Evolutionary conservation across 2,113 vertebrate genomes (phyloP), one percentile per base, ranked within the genome.

Genomic region (Ploceus nigricollis): DNA sequence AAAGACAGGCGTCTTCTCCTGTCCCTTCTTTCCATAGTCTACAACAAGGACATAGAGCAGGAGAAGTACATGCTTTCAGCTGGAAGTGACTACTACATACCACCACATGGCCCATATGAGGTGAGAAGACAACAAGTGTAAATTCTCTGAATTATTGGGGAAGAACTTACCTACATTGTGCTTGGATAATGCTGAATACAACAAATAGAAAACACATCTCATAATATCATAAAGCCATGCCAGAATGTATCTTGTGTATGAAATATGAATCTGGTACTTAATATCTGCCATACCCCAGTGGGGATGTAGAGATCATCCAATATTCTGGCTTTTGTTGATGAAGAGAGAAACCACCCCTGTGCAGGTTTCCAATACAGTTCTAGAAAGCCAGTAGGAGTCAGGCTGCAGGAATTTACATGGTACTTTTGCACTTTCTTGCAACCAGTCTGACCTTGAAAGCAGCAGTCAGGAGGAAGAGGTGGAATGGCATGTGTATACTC

Each of bases 1-100:
- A 99, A 99, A 96, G 99, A 99, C 98, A 98, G 99, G 45, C 98
- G 99, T 54, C 98, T 99, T 78, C 98, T 99, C 58, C 94, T 99
- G 39, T 99, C 99, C 4, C 98, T 99, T 72, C 98, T 99, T 77
- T 99, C 99, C 56, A 97, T 95, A 39, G 98, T 99, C 96, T 99
- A 99, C 91, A 98, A 94, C 90, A 97, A 97, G 93, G 98, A 99
- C 18, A 95, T 99, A 51, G 96, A 99, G 60, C 93, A 98, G 96
- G 98, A 99, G 24, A 57, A 78, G 57, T 99, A 99, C 81, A 88
- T 22, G 45, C 92, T 99, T 77, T 98, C 98, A 90, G 96, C 99
- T 79, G 98, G 97, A 63, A 92, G 97, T 35, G 83, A 93, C 77
- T 99, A 99, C 95, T 98, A 98, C 75, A 93, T 99, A 57, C 99